Evolutionary conservation across 2,888 invertebrate genomes (phyloP).

Genomic region (Axea sp.): DNA sequence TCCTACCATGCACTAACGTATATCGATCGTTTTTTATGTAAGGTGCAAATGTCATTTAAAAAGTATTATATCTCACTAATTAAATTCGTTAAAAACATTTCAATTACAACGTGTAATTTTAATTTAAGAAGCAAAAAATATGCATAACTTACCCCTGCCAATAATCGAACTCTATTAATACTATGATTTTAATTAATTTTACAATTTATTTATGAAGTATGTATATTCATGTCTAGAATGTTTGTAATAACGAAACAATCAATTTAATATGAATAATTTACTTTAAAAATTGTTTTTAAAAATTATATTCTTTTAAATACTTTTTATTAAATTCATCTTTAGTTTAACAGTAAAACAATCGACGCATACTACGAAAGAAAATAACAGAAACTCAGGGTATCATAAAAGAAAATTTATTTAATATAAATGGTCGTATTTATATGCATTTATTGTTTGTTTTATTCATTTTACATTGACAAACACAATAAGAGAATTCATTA

Average conservation of each 20-base stretch:
- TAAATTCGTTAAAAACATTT: not conserved
- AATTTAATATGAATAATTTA: too few relatives aligned
- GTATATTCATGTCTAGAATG: too few relatives aligned
- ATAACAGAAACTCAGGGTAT: conserved; percentile 31
- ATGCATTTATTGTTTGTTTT: conserved; percentile 58
- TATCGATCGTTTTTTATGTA: conserved; percentile 39
- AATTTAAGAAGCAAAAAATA: not conserved
- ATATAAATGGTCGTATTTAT: conserved; percentile 51
- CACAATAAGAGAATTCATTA: conserved; percentile 57
- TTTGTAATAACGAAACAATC: too few relatives aligned
- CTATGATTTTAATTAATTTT: too few relatives aligned
- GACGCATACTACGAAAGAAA: too few relatives aligned
- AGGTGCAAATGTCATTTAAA: conserved; percentile 32
- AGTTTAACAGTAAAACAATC: too few relatives aligned
- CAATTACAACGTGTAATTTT: not conserved
- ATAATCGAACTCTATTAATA: too few relatives aligned
- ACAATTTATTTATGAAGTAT: too few relatives aligned
- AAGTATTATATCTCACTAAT: not conserved
- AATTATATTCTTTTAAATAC: too few relatives aligned
- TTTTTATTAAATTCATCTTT: too few relatives aligned
- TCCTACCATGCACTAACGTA: conserved; percentile 42
- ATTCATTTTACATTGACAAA: conserved; percentile 57
- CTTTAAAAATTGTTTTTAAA: too few relatives aligned
- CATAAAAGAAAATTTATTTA: conserved; percentile 45
- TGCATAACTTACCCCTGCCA: conserved; percentile 1